These are phyloP conservation scores for Rhineura floridana DNA, from an alignment of 2,113 vertebrate genomes.

Conservation along the genomic window DNA sequence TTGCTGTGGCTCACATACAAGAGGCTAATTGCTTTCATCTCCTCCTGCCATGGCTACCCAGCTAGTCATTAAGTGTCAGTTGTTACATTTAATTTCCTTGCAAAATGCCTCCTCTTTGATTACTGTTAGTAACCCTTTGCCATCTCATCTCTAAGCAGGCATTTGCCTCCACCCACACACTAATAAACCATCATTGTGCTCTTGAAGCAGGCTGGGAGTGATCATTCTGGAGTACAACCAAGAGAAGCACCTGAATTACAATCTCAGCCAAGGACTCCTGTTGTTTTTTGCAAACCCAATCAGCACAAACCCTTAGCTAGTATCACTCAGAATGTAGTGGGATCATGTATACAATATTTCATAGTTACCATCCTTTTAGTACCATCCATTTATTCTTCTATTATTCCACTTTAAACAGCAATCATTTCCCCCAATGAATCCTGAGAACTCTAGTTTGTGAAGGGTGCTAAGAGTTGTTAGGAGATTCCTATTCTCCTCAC, in stretches of 20 bases:
- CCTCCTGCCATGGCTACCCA: constrained; percentile 2
- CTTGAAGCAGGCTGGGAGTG: background rate
- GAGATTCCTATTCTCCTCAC: no score
- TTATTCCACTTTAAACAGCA: no score
- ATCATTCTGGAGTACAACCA: background rate
- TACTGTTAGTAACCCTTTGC: background rate
- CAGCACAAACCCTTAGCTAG: background rate
- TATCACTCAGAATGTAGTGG: background rate
- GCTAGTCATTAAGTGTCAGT: background rate
- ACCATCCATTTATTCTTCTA: no score
- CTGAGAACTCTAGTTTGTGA: no score
- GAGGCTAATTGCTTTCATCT: background rate
- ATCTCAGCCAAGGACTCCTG: background rate
- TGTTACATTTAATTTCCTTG: background rate
- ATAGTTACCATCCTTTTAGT: background rate
- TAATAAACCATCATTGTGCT: background rate
- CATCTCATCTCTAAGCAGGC: background rate
- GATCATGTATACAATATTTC: accelerated
- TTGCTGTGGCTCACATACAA: background rate
- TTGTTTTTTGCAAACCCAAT: background rate
- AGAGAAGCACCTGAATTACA: background rate
- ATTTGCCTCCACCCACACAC: background rate
- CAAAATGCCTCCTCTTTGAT: constrained; percentile 4
- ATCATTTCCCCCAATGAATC: no score
- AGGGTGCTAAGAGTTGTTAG: no score